A percentile compares a stretch with the other conserved stretches of the same genome.
These are phyloP conservation scores for Heterodera filipjevi DNA, from an alignment of 2,888 invertebrate genomes.

Conservation along the genomic window DNA sequence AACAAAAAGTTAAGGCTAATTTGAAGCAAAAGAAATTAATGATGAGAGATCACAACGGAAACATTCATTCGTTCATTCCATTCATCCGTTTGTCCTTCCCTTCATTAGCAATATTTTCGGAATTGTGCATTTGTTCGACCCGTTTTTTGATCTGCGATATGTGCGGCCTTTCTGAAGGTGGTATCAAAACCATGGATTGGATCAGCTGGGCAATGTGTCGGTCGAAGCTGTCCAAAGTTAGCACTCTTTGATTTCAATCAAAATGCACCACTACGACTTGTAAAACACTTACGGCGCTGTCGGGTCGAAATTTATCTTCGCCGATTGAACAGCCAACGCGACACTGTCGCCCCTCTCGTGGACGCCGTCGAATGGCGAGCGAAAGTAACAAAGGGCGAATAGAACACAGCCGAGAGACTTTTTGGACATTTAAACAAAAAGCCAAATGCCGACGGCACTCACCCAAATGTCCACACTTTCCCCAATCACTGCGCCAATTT, in stretches of 20 bases:
- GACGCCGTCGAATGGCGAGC: constrained; percentile 82
- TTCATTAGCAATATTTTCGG: too few species aligned
- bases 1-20: background rate
- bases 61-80: background rate
- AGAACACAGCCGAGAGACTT: constrained; percentile 83
- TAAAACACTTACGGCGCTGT: constrained; percentile 41
- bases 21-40: background rate
- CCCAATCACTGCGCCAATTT: constrained; percentile 79
- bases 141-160: constrained; percentile 73
- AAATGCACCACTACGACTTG: too few species aligned
- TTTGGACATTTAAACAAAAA: too few species aligned
- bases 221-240: constrained; percentile 27
- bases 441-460: constrained; percentile 51
- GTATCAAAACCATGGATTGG: constrained; percentile 25
- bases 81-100: background rate
- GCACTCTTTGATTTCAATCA: too few species aligned
- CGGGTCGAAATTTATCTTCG: constrained; percentile 46
- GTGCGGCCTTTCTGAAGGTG: constrained; percentile 69
- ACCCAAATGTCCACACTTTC: constrained; percentile 87
- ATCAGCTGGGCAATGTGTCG: constrained; percentile 28
- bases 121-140: constrained; percentile 67
- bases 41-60: background rate
- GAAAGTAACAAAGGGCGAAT: constrained; percentile 82
- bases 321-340: constrained; percentile 75
- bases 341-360: constrained; percentile 85